A percentile compares a stretch with the other conserved stretches of the same genome.
Conservation (phyloP, 2,888 invertebrate genomes). For the Dynastes maya region DNA sequence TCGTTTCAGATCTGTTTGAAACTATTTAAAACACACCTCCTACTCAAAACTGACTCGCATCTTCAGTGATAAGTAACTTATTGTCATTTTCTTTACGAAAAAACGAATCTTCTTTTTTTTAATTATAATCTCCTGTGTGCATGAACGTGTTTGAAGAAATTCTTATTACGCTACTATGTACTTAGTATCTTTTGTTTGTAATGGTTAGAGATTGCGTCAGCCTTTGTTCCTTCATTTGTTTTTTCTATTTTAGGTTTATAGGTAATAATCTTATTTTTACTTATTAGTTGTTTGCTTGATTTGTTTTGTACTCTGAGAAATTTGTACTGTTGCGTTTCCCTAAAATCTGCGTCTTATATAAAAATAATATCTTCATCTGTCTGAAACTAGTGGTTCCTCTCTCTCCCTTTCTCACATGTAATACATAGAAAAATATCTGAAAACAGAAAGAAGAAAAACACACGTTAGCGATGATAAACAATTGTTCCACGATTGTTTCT, state of each 20-base stretch:
- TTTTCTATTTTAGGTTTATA: conserved; percentile 49
- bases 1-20: not conserved
- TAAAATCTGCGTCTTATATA: conserved; percentile 46
- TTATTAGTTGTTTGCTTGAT: conserved; percentile 29
- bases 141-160: conserved; percentile 46
- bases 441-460: conserved; percentile 53
- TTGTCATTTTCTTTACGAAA: conserved; percentile 57
- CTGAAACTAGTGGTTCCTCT: conserved; percentile 61
- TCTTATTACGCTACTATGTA: not conserved
- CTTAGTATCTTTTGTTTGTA: not conserved
- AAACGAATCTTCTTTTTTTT: conserved; percentile 7
- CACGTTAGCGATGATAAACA: conserved; percentile 20
- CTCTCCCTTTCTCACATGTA: conserved; percentile 57
- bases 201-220: conserved; percentile 54
- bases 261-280: conserved; percentile 18
- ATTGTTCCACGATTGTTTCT: not conserved
- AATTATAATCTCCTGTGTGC: conserved; percentile 59
- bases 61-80: conserved; percentile 53
- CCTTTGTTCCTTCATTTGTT: conserved; percentile 51
- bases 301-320: conserved; percentile 66
- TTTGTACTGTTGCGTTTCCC: conserved; percentile 65
- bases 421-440: conserved; percentile 66
- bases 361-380: conserved; percentile 61
- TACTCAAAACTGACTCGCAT: conserved; percentile 5
- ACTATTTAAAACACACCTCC: conserved; percentile 1